Evolutionary conservation across 2,888 invertebrate genomes (phyloP).

Genomic region (Timandra comae): DNA sequence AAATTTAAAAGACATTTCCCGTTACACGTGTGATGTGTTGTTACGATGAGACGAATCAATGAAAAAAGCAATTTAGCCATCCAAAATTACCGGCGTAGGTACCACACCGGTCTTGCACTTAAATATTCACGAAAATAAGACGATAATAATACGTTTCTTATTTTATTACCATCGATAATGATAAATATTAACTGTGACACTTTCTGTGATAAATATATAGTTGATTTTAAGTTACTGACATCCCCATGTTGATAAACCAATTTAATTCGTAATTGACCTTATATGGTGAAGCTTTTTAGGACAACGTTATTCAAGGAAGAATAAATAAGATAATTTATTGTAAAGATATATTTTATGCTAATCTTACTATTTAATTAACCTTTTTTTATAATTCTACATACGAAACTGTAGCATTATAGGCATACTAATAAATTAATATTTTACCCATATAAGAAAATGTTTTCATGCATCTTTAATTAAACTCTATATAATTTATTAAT

Average conservation of each 20-base stretch:
- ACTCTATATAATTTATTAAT: too few relatives aligned
- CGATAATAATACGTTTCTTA: constrained; percentile 23
- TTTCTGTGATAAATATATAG: constrained; percentile 4
- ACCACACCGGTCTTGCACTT: constrained; percentile 20
- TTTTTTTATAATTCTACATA: too few relatives aligned
- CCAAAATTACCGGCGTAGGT: constrained; percentile 14
- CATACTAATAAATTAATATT: too few relatives aligned
- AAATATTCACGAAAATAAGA: constrained; percentile 21
- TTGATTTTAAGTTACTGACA: constrained; percentile 4
- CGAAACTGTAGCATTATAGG: too few relatives aligned
- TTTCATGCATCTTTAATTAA: too few relatives aligned
- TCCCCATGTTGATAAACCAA: background rate
- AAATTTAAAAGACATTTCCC: constrained; percentile 20
- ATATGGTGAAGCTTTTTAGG: too few relatives aligned
- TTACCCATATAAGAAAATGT: too few relatives aligned
- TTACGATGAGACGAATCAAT: constrained; percentile 16
- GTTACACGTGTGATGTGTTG: constrained; percentile 18
- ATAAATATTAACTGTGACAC: constrained; percentile 18
- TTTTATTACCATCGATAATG: constrained; percentile 26
- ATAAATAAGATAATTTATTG: too few relatives aligned
- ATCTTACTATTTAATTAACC: too few relatives aligned
- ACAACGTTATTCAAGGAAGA: too few relatives aligned
- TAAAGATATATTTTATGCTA: too few relatives aligned
- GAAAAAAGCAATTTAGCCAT: constrained; percentile 18
- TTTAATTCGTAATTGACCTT: too few relatives aligned